phyloP scores from a whole-genome alignment of 2,113 vertebrate species.

The Pterocles gutturalis region DNA sequence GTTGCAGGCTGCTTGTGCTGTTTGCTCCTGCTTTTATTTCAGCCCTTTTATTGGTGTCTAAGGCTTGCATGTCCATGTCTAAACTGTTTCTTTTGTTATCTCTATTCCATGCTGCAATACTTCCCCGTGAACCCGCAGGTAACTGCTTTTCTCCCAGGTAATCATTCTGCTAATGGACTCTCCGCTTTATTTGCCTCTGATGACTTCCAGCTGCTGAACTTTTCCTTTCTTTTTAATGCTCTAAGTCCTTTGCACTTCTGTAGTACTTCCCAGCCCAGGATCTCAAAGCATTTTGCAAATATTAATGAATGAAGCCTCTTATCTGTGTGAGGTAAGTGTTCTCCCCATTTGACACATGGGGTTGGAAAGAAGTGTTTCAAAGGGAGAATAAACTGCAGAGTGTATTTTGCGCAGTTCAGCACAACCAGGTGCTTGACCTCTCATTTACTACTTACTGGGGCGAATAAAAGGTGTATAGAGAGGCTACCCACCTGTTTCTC shows the following conservation, averaged over 20 bases:
- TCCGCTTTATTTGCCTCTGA: constrained; percentile 17
- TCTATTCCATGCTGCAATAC: constrained; percentile 83
- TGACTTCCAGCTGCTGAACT: not conserved
- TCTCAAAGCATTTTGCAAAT: constrained; percentile 39
- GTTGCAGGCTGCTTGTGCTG: not conserved
- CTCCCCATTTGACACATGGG: not conserved
- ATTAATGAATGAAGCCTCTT: not conserved
- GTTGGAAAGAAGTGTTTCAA: not conserved
- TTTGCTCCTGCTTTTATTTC: constrained; percentile 23
- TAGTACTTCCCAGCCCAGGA: constrained; percentile 2
- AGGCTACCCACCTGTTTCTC: not conserved
- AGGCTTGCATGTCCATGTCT: constrained; percentile 9
- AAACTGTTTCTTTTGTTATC: constrained; percentile 48
- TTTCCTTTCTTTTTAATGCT: not conserved
- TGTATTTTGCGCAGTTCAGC: not conserved
- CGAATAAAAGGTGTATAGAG: not conserved
- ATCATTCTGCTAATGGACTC: constrained; percentile 25
- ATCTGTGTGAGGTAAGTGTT: constrained; percentile 8
- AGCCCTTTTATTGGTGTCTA: not conserved
- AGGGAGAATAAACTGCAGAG: not conserved
- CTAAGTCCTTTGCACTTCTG: constrained; percentile 27
- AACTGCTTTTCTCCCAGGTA: constrained; percentile 71
- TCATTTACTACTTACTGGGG: not conserved
- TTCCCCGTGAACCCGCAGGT: constrained; percentile 88
- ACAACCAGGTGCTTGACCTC: not conserved